Evolutionary conservation across 2,797 vertebrate species (phyloP).

Genomic region (Enteromius unitaeniatus): DNA sequence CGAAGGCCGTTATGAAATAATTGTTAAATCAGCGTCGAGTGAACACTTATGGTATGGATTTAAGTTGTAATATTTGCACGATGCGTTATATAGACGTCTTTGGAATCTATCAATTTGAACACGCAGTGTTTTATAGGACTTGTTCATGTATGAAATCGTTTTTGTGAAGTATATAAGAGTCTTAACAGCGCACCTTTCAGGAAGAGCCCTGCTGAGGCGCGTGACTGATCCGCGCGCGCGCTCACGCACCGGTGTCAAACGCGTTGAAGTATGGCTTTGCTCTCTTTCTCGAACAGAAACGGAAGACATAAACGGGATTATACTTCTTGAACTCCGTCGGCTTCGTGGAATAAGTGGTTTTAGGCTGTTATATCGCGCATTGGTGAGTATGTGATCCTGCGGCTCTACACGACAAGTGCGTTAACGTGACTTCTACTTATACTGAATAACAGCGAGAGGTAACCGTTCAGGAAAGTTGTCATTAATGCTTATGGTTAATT

Average conservation of each 20-base stretch:
- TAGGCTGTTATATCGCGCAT: neutral
- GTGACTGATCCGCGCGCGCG: constrained; percentile 35
- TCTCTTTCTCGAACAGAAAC: neutral
- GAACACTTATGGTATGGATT: neutral
- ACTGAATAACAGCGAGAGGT: neutral
- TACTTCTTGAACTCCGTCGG: neutral
- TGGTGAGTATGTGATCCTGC: constrained; percentile 4
- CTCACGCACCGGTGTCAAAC: constrained; percentile 40
- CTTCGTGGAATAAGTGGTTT: constrained; percentile 14
- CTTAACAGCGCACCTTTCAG: constrained; percentile 20
- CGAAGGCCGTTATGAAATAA: neutral
- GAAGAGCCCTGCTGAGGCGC: constrained; percentile 8
- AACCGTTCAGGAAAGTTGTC: neutral
- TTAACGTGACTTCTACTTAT: neutral
- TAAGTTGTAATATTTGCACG: neutral
- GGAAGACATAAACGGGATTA: neutral
- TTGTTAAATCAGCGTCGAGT: neutral
- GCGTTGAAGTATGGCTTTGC: constrained; percentile 23
- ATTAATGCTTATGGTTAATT: neutral
- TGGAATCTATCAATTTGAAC: neutral
- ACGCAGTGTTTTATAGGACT: neutral
- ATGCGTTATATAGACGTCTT: neutral
- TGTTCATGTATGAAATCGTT: neutral
- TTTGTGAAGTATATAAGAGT: neutral
- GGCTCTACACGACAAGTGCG: neutral